Conservation (phyloP, 2,888 invertebrate species). For the Drosophila niveifrons region DNA sequence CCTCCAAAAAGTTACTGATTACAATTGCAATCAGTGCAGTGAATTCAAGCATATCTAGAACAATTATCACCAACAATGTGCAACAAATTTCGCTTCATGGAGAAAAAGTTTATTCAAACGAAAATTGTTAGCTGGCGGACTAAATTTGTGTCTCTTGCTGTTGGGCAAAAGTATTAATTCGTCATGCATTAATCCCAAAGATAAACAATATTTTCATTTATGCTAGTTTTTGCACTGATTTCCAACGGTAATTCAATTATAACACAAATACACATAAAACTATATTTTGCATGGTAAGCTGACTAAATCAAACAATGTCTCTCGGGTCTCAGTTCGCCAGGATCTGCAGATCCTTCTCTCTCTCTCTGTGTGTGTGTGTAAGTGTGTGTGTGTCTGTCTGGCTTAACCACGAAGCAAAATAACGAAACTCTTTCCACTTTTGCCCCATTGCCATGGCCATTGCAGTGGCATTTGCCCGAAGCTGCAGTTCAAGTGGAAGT, state of each 20-base stretch:
- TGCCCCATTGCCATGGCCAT: not conserved
- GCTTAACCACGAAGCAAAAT: slow-evolving; percentile 20
- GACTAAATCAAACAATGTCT: slow-evolving; percentile 49
- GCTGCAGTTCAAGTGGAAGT: slow-evolving; percentile 27
- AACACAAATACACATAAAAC: slow-evolving; percentile 3
- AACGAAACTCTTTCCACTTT: slow-evolving; percentile 3
- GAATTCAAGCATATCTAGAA: not conserved
- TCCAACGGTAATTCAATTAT: slow-evolving; percentile 57
- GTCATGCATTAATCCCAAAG: slow-evolving; percentile 12
- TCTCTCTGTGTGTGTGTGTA: not conserved
- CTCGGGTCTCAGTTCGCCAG: not conserved
- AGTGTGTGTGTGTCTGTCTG: slow-evolving; percentile 5
- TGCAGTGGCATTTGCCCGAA: not conserved
- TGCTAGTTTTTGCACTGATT: slow-evolving; percentile 1
- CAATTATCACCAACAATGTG: slow-evolving; percentile 7
- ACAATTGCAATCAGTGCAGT: not conserved
- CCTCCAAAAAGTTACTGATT: too few species aligned
- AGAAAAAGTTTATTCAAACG: slow-evolving; percentile 3
- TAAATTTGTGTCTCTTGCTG: not conserved
- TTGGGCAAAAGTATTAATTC: not conserved
- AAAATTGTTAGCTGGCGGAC: not conserved
- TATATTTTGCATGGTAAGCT: slow-evolving; percentile 33
- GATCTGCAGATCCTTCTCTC: not conserved
- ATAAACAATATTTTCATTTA: slow-evolving; percentile 12
- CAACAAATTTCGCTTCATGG: slow-evolving; percentile 2